A percentile compares a stretch with the other conserved stretches of the same genome.
Conservation (phyloP, 2,113 vertebrate genomes). For the Pionites leucogaster region DNA sequence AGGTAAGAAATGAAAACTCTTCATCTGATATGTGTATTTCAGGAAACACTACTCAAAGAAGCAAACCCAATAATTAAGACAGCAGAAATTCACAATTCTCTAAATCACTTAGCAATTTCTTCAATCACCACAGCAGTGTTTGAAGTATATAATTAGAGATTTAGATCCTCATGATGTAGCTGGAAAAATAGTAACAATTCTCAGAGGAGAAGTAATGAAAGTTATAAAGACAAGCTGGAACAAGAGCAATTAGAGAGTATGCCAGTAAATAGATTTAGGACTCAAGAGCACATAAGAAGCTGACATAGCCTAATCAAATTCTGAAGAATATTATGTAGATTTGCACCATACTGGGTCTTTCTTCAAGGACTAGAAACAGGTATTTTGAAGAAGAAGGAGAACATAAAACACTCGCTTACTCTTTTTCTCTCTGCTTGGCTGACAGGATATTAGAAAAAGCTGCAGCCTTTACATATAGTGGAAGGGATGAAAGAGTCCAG, state of each 20-base stretch:
- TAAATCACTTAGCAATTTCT: neutral
- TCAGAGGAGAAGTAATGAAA: neutral
- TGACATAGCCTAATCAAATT: neutral
- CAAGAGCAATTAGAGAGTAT: neutral
- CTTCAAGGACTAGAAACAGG: neutral
- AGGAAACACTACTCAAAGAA: neutral
- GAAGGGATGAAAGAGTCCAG: neutral
- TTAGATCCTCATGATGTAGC: neutral
- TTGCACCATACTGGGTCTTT: neutral
- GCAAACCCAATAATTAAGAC: neutral
- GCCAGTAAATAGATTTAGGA: neutral
- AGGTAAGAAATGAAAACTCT: neutral
- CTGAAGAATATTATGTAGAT: neutral
- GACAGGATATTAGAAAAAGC: neutral
- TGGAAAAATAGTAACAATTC: neutral
- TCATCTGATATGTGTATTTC: neutral
- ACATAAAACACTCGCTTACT: fast-evolving
- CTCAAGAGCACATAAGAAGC: neutral
- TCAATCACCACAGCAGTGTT: neutral
- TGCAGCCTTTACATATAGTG: neutral
- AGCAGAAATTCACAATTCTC: neutral
- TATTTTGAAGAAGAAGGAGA: neutral
- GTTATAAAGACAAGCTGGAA: neutral
- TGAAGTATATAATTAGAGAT: neutral
- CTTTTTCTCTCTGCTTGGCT: neutral